phyloP scores from a whole-genome alignment of 2,797 vertebrate genomes.

The Danio choprae region DNA sequence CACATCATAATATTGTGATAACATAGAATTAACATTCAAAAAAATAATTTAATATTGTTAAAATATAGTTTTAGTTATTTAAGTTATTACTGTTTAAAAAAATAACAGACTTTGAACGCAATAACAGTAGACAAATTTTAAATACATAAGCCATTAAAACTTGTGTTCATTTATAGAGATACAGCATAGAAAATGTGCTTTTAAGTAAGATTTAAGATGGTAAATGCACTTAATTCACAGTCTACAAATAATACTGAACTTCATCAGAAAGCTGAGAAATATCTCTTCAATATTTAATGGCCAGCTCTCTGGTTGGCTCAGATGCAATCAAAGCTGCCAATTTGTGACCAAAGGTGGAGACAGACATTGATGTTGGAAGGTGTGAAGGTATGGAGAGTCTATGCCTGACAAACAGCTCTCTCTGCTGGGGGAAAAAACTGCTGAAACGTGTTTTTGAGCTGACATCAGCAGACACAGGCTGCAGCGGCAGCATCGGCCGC shows the following conservation, averaged over 20 bases:
- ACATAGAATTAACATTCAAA: too few relatives aligned
- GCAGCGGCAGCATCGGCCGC: slow-evolving; percentile 86
- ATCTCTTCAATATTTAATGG: neutral
- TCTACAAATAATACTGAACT: neutral
- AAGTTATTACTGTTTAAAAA: too few relatives aligned
- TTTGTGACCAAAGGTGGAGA: slow-evolving; percentile 8
- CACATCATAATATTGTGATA: too few relatives aligned
- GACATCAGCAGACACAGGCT: slow-evolving; percentile 96
- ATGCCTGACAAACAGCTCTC: slow-evolving; percentile 83
- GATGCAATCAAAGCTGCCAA: neutral
- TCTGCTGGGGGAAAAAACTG: slow-evolving; percentile 84
- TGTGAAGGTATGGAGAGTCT: slow-evolving; percentile 63
- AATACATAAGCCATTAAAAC: neutral
- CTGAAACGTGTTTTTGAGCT: slow-evolving; percentile 97
- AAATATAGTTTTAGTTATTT: too few relatives aligned
- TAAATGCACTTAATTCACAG: neutral
- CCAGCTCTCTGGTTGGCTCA: neutral
- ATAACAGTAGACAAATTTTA: too few relatives aligned
- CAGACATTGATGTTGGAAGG: slow-evolving; percentile 40
- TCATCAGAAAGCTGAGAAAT: neutral
- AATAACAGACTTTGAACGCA: too few relatives aligned
- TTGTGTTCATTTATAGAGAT: neutral
- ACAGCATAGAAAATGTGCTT: neutral
- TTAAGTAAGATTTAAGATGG: neutral
- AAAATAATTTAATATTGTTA: too few relatives aligned